phyloP scores from a whole-genome alignment of 2,113 vertebrate species.

The Hiodon tergisus region DNA sequence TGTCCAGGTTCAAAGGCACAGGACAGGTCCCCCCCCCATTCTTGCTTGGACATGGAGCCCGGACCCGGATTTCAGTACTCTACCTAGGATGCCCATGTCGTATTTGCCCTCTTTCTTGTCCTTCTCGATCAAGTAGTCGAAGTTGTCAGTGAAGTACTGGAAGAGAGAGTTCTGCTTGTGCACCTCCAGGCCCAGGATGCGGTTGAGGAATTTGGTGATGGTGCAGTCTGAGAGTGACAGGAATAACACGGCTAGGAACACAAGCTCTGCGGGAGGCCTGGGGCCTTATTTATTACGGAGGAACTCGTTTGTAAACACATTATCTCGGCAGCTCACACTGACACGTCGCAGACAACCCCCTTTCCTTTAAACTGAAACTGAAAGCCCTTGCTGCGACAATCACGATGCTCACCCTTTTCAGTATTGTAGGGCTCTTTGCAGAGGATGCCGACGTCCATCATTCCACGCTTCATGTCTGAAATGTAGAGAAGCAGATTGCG shows the following conservation, averaged over 20 bases:
- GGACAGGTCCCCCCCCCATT: neutral
- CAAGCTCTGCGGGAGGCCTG: no score
- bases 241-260: neutral
- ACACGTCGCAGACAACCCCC: no score
- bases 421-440: slow-evolving; percentile 71
- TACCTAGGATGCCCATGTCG: slow-evolving; percentile 97
- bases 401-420: slow-evolving; percentile 78
- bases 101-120: slow-evolving; percentile 98
- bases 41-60: neutral
- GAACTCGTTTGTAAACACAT: no score
- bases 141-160: slow-evolving; percentile 94
- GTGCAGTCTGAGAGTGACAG: slow-evolving; percentile 76
- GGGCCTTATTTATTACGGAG: no score
- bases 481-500: slow-evolving; percentile 4
- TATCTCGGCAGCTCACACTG: no score
- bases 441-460: slow-evolving; percentile 87
- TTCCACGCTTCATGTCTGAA: slow-evolving; percentile 87
- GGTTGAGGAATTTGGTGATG: slow-evolving; percentile 95
- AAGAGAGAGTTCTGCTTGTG: slow-evolving; percentile 94
- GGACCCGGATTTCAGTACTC: slow-evolving; percentile 8
- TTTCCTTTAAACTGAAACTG: no score
- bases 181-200: slow-evolving; percentile 93
- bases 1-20: neutral
- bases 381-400: no score
- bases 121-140: slow-evolving; percentile 86